phyloP scores from a whole-genome alignment of 2,888 invertebrate genomes.

The Bombylius discolor region DNA sequence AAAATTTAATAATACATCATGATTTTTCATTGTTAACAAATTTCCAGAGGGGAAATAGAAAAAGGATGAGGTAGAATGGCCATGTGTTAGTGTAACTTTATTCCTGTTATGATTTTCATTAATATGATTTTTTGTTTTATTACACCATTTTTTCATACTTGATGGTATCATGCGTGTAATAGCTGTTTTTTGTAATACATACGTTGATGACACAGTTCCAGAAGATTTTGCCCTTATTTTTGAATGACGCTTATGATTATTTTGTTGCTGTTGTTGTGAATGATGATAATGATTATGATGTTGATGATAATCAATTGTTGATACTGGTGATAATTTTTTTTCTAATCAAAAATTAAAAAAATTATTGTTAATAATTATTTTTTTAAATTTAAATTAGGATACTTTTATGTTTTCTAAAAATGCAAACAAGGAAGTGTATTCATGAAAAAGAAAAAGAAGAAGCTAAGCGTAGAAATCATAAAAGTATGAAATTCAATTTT shows the following conservation, averaged over 20 bases:
- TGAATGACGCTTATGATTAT: constrained; percentile 5
- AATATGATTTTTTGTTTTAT: background rate
- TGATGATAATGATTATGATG: constrained; percentile 10
- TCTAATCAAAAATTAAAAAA: no score
- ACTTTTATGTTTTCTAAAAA: no score
- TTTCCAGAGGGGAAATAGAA: constrained; percentile 10
- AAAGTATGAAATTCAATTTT: no score
- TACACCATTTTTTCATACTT: constrained; percentile 28
- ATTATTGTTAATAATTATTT: no score
- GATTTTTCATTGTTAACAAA: constrained; percentile 8
- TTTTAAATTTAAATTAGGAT: no score
- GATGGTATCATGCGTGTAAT: constrained; percentile 25
- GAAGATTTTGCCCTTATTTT: constrained; percentile 4
- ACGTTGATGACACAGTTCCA: constrained; percentile 22
- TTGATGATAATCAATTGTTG: constrained; percentile 18
- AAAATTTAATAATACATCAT: constrained; percentile 1
- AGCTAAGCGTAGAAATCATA: no score
- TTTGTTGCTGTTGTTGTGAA: background rate
- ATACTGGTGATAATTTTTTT: constrained; percentile 24
- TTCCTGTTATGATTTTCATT: background rate
- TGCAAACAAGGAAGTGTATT: no score
- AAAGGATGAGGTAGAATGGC: constrained; percentile 12
- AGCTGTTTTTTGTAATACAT: constrained; percentile 30
- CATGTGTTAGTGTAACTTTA: constrained; percentile 1
- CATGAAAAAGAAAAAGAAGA: no score